These are phyloP conservation scores for Patella depressa DNA, from an alignment of 2,888 invertebrate genomes.

Conservation along the genomic window DNA sequence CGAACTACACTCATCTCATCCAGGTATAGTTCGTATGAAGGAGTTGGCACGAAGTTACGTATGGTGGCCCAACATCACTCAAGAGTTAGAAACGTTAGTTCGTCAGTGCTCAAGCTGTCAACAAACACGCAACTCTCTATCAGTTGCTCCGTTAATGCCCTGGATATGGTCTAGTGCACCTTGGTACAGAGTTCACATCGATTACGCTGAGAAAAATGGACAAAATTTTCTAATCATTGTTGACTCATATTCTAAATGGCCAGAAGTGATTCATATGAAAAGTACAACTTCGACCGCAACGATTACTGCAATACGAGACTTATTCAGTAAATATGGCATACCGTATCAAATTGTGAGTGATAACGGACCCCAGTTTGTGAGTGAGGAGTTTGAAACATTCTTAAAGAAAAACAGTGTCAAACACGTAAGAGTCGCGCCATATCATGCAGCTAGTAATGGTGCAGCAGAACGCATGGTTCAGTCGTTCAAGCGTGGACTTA, in stretches of 20 bases:
- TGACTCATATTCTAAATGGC: slow-evolving; percentile 71
- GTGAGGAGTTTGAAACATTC: slow-evolving; percentile 47
- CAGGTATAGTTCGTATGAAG: slow-evolving; percentile 58
- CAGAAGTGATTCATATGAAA: slow-evolving; percentile 56
- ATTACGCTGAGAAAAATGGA: slow-evolving; percentile 67
- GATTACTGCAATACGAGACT: slow-evolving; percentile 47
- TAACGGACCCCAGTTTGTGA: slow-evolving; percentile 59
- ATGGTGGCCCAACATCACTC: slow-evolving; percentile 45
- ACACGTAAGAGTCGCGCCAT: slow-evolving; percentile 42
- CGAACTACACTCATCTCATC: slow-evolving; percentile 52
- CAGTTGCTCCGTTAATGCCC: slow-evolving; percentile 12
- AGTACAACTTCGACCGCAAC: slow-evolving; percentile 41
- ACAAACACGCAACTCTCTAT: too few relatives aligned
- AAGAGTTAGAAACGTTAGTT: too few relatives aligned
- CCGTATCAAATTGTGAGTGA: slow-evolving; percentile 53
- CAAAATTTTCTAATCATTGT: slow-evolving; percentile 64
- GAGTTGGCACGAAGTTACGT: slow-evolving; percentile 49
- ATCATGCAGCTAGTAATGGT: slow-evolving; percentile 57
- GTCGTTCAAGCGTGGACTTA: slow-evolving; percentile 1
- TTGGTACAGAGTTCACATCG: slow-evolving; percentile 56
- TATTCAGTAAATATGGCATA: slow-evolving; percentile 34
- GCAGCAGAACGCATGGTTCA: slow-evolving; percentile 46
- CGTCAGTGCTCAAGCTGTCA: too few relatives aligned
- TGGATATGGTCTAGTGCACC: slow-evolving; percentile 50
- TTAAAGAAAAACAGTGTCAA: slow-evolving; percentile 42